A percentile compares a stretch with the other conserved stretches of the same genome.
These are phyloP conservation scores for Dinothrombium tinctorium DNA, from an alignment of 1,140 invertebrate species.

Conservation along the genomic window DNA sequence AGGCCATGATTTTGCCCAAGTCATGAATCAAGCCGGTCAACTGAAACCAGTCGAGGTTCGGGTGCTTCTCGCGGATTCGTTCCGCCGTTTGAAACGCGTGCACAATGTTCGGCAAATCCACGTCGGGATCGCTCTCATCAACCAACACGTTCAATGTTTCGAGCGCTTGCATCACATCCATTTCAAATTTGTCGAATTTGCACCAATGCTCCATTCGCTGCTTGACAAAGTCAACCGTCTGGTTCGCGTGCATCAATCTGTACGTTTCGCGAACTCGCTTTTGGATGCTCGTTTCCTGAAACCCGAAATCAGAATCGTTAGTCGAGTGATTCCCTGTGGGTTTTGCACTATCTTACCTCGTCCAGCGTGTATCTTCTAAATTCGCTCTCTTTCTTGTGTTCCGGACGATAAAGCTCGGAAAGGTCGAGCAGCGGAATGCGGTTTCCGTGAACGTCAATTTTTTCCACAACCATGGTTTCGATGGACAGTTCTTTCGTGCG, in stretches of 20 bases:
- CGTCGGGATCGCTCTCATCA: constrained; percentile 86
- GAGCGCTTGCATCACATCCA: constrained; percentile 60
- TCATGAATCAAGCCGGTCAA: constrained; percentile 84
- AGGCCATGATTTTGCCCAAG: constrained; percentile 65
- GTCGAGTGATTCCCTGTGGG: no score
- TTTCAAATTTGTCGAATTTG: constrained; percentile 54
- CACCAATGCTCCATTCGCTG: constrained; percentile 39
- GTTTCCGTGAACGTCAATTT: no score
- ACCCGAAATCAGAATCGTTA: no score
- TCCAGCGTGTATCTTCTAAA: no score
- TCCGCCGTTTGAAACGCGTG: constrained; percentile 95
- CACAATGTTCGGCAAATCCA: constrained; percentile 67
- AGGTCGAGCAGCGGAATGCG: no score
- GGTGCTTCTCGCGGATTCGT: constrained; percentile 54
- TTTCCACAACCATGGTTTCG: no score
- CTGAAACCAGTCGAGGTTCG: constrained; percentile 78
- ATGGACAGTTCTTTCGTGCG: no score
- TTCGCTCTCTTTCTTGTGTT: no score
- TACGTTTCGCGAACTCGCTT: constrained; percentile 53
- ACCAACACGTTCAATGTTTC: constrained; percentile 66
- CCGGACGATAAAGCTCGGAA: no score
- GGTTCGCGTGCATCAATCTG: constrained; percentile 55
- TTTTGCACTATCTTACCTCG: no score
- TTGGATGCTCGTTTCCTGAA: constrained; percentile 43
- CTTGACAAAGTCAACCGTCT: constrained; percentile 45